Percentiles rank a stretch among this genome's conserved stretches.
Conservation (phyloP, 2,797 vertebrate species). For the Hapalemur alaotrensis region DNA sequence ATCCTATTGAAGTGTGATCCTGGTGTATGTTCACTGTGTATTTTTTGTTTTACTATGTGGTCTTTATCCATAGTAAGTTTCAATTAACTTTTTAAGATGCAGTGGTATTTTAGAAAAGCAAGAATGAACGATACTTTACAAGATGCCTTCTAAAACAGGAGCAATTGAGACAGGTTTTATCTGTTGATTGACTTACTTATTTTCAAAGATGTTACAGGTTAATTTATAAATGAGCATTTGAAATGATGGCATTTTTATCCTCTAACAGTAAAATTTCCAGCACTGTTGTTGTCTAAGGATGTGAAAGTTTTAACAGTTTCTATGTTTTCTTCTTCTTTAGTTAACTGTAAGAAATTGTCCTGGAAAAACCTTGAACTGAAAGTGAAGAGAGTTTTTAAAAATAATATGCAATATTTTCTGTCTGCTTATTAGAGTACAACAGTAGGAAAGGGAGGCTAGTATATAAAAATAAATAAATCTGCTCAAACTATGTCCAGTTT, state of each 20-base stretch:
- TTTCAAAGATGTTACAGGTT: constrained; percentile 47
- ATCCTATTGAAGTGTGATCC: constrained; percentile 78
- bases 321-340: constrained; percentile 76
- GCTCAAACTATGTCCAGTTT: not conserved
- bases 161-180: not conserved
- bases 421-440: not conserved
- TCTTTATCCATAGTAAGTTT: constrained; percentile 81
- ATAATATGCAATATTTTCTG: not conserved
- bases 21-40: constrained; percentile 69
- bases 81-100: constrained; percentile 79
- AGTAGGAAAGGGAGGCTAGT: not conserved
- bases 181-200: not conserved
- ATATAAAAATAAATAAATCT: not conserved
- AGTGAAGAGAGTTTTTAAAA: constrained; percentile 11
- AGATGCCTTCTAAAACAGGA: not conserved
- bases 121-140: not conserved
- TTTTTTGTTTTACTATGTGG: constrained; percentile 79
- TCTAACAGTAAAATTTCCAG: constrained; percentile 69
- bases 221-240: constrained; percentile 53
- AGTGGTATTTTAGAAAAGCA: constrained; percentile 67
- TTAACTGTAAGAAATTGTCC: constrained; percentile 74
- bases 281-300: constrained; percentile 69
- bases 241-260: constrained; percentile 52
- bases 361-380: constrained; percentile 6
- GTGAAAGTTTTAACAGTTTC: constrained; percentile 80